These are phyloP conservation scores for Theonella swinhoei DNA, from an alignment of 37 sponge, comb jelly and placozoan genomes.

Conservation along the genomic window DNA sequence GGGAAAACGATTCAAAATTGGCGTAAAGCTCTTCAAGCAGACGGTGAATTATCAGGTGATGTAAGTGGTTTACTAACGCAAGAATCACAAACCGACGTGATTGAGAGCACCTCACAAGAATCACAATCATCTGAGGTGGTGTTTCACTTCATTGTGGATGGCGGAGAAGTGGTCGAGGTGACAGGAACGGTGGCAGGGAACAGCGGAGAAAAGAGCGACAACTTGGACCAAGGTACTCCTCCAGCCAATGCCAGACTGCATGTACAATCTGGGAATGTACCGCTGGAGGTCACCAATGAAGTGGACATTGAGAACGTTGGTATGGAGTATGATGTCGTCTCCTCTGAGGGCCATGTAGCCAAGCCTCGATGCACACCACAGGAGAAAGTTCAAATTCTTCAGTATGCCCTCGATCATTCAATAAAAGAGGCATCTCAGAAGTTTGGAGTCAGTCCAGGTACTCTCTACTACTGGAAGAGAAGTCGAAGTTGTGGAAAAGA, in stretches of 20 bases:
- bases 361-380: constrained; percentile 73
- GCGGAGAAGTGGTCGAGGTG: constrained; percentile 60
- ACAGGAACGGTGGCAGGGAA: background rate
- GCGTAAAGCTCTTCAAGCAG: constrained; percentile 53
- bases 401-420: constrained; percentile 78
- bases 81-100: background rate
- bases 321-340: constrained; percentile 75
- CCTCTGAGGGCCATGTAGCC: constrained; percentile 68
- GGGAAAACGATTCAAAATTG: constrained; percentile 83
- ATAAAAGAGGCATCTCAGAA: constrained; percentile 72
- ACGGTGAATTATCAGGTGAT: constrained; percentile 24
- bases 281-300: constrained; percentile 68
- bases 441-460: constrained; percentile 66
- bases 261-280: background rate
- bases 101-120: background rate
- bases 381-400: constrained; percentile 73
- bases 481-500: background rate
- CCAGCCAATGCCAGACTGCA: background rate
- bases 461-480: constrained; percentile 85
- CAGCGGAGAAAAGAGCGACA: background rate
- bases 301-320: constrained; percentile 75
- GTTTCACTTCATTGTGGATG: constrained; percentile 68
- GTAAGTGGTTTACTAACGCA: background rate
- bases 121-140: constrained; percentile 42
- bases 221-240: constrained; percentile 1